Evolutionary conservation across 2,888 invertebrate species (phyloP), one percentile per base, ranked within the genome.

Genomic region (Gryllus longicercus): DNA sequence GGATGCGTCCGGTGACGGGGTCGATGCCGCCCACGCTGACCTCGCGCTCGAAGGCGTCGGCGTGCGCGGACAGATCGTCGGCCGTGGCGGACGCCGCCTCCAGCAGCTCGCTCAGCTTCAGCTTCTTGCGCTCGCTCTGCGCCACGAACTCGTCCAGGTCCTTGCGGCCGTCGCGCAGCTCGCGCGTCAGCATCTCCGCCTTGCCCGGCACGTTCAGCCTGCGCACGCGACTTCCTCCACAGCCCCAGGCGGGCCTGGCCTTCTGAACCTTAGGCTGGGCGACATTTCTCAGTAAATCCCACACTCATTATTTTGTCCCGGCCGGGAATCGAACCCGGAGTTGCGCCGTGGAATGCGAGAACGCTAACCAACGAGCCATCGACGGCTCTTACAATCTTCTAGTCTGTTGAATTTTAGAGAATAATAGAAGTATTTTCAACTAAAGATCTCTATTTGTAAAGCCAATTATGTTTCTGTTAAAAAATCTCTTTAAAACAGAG

Each of bases 1-100:
- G 91, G 80, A 92, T 91, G 82, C 91, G 87, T 82, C 91, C 91
- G 0, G 91, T 91, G 77, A 91, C 87, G 38, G 88, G 88, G 84
- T 92, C 91, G 84, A 90, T 87, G 0, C 89, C 63, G 14, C 63
- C 63, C 63, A 63, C 63, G 16, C 4, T 8, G 3, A 63, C 63
- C 1, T 91, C 2, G 88, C 88, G 0, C 87, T 83, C 1, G 90
- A 87, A 0, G 92, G 89, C 18, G 88, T 87, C 79, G 89, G 87
- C 75, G 91, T 88, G 81, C 92, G 91, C 76, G 1, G 14, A 2
- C 63, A 63, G n/a, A 14, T 63, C 63, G 16, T 63, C 63, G 16
- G 63, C 86, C 85, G 2, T 86, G 86, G 18, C 84, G 87, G 14
- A 18, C 16, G 63, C 63, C 0, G 90, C 88, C 77, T 90, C 90